Conservation (phyloP, 2,888 invertebrate species). For the Trissonchulus sp. region DNA sequence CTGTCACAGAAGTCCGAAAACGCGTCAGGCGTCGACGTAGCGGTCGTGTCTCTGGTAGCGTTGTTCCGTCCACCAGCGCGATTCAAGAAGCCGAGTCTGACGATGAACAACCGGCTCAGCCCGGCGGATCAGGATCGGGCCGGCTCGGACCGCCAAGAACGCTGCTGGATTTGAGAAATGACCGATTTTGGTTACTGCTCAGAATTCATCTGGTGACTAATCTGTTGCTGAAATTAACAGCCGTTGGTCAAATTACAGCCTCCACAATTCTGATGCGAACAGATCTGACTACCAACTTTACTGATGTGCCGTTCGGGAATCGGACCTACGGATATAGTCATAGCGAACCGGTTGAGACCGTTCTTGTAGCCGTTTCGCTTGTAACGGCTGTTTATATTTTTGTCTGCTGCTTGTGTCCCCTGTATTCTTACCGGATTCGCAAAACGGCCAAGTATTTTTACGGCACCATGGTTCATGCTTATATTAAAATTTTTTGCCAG, state of each 20-base stretch:
- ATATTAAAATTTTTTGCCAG: background rate
- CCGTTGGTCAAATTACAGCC: background rate
- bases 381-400: background rate
- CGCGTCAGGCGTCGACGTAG: too few species aligned
- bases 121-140: too few species aligned
- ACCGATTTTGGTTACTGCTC: background rate
- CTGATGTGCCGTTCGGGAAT: background rate
- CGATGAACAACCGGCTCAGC: too few species aligned
- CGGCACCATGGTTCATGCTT: background rate
- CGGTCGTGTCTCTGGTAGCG: too few species aligned
- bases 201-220: background rate
- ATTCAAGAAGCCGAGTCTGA: too few species aligned
- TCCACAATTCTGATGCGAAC: background rate
- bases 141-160: background rate
- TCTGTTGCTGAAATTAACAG: background rate
- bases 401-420: background rate
- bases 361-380: background rate
- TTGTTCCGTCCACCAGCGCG: too few species aligned
- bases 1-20: too few species aligned
- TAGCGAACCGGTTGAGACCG: background rate
- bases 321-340: background rate
- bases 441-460: background rate
- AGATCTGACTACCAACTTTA: background rate
- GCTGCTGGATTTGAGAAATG: background rate
- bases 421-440: background rate